Conservation (phyloP, 2,888 invertebrate genomes). For the Parnassius mnemosyne region DNA sequence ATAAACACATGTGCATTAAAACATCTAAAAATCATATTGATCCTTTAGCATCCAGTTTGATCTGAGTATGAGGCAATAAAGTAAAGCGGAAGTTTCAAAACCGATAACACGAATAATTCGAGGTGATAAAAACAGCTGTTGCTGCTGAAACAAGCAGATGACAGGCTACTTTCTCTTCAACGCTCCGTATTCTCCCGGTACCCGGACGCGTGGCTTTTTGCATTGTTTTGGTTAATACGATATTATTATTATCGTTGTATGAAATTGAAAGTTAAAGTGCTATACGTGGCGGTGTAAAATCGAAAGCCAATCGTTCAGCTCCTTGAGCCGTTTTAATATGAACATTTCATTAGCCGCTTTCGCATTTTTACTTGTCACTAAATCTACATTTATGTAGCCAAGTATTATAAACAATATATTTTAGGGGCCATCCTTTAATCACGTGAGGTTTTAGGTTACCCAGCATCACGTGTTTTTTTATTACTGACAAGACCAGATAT, state of each 20-base stretch:
- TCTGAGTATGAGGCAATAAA: background rate
- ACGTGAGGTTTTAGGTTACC: too few species aligned
- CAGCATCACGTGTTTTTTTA: too few species aligned
- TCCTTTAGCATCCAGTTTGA: too few species aligned
- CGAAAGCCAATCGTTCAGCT: slow-evolving; percentile 59
- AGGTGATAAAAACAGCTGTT: slow-evolving; percentile 52
- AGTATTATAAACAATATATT: too few species aligned
- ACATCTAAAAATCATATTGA: too few species aligned
- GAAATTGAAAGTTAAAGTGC: slow-evolving; percentile 70
- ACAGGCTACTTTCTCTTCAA: slow-evolving; percentile 66
- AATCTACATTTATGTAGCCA: too few species aligned
- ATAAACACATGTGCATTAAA: too few species aligned
- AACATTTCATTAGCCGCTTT: slow-evolving; percentile 37
- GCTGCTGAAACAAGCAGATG: slow-evolving; percentile 48
- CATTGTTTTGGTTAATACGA: slow-evolving; percentile 70
- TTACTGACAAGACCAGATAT: too few species aligned
- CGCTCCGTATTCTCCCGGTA: slow-evolving; percentile 47
- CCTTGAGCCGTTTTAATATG: slow-evolving; percentile 41
- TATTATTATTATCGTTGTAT: slow-evolving; percentile 60
- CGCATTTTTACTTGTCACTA: slow-evolving; percentile 27
- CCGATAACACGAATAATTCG: slow-evolving; percentile 45
- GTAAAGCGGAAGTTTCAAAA: background rate
- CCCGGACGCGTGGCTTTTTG: slow-evolving; percentile 61
- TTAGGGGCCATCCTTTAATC: too few species aligned
- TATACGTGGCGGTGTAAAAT: slow-evolving; percentile 56